Percentiles rank a stretch among this genome's conserved stretches.
phyloP scores from a whole-genome alignment of 2,797 vertebrate species.

The Sardinella longiceps region DNA sequence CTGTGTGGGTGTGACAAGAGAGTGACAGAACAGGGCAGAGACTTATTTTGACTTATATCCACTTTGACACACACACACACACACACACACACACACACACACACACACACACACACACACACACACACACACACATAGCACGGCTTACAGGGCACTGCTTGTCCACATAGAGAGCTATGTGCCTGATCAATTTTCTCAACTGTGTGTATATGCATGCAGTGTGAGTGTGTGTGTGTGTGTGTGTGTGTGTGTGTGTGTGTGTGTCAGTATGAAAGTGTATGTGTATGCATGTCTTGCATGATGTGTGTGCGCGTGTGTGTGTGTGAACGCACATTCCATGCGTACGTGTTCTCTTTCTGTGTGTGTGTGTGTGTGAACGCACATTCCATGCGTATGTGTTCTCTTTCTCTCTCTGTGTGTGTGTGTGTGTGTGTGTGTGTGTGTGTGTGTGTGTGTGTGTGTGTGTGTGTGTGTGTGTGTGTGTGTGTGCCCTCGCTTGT shows the following conservation, averaged over 20 bases:
- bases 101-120: background rate
- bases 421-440: background rate
- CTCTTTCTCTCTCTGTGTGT: background rate
- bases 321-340: background rate
- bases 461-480: background rate
- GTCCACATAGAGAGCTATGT: background rate
- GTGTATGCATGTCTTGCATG: background rate
- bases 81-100: background rate
- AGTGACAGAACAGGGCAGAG: background rate
- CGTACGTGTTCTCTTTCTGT: background rate
- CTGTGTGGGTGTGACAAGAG: background rate
- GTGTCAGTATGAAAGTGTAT: background rate
- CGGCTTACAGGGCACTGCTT: too few relatives aligned
- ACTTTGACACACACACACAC: background rate
- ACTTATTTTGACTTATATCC: background rate
- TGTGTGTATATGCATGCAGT: background rate
- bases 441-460: background rate
- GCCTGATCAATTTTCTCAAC: background rate
- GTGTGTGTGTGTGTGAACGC: background rate
- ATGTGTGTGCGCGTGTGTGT: background rate
- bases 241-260: background rate
- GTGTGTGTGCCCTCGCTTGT: background rate
- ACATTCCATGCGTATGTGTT: background rate
- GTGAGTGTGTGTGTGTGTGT: background rate
- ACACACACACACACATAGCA: background rate